Conservation (phyloP, 2,113 vertebrate genomes). For the Galemys pyrenaicus region DNA sequence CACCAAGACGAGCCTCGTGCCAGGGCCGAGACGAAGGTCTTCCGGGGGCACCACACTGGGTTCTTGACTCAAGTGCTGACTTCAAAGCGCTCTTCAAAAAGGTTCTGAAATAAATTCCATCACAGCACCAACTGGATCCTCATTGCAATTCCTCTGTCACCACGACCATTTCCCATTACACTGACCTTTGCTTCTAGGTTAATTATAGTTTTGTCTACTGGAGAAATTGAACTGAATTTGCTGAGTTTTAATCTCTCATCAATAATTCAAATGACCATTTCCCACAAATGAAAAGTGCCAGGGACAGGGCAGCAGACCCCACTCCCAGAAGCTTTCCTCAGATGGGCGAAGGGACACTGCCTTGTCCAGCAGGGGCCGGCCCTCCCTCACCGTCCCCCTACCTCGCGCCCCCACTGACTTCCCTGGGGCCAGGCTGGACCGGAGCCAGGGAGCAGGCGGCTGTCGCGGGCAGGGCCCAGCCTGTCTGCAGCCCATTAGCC, state of each 20-base stretch:
- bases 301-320: neutral
- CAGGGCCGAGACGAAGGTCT: neutral
- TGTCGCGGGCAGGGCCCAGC: slow-evolving; percentile 49
- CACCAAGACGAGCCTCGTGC: neutral
- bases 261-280: slow-evolving; percentile 82
- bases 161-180: slow-evolving; percentile 45
- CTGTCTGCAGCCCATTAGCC: slow-evolving; percentile 83
- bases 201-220: slow-evolving; percentile 84
- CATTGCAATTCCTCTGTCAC: slow-evolving; percentile 75
- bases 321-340: neutral
- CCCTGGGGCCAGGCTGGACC: neutral
- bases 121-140: slow-evolving; percentile 63
- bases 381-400: neutral
- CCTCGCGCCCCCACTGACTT: too few species aligned
- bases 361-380: neutral
- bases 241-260: slow-evolving; percentile 80
- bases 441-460: slow-evolving; percentile 58
- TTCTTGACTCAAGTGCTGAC: neutral
- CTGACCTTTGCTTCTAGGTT: slow-evolving; percentile 83
- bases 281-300: slow-evolving; percentile 67
- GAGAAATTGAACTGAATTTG: slow-evolving; percentile 83
- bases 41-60: neutral
- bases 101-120: slow-evolving; percentile 70
- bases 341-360: neutral
- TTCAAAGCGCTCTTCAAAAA: neutral